These are phyloP conservation scores for Heterodera carotae DNA, from an alignment of 1,140 invertebrate species.

Conservation along the genomic window DNA sequence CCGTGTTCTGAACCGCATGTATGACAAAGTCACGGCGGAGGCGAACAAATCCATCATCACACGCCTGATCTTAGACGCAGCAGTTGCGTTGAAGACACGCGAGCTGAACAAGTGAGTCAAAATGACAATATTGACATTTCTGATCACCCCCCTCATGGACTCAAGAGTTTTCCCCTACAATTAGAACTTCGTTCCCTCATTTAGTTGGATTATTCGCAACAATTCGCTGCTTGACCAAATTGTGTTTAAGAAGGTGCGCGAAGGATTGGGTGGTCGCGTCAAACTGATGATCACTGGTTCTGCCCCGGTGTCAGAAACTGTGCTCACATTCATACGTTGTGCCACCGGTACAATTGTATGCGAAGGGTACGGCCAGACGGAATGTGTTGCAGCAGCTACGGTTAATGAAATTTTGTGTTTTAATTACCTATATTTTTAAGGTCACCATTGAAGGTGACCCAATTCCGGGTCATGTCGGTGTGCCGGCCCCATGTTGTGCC, in stretches of 20 bases:
- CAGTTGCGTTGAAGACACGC: slow-evolving; percentile 52
- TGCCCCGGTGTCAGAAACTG: slow-evolving; percentile 86
- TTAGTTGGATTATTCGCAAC: slow-evolving; percentile 58
- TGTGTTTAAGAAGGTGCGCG: slow-evolving; percentile 65
- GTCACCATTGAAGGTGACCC: slow-evolving; percentile 62
- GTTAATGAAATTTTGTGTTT: slow-evolving; percentile 16
- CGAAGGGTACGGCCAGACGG: slow-evolving; percentile 88
- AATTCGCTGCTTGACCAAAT: slow-evolving; percentile 56
- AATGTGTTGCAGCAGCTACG: slow-evolving; percentile 76
- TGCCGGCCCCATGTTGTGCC: slow-evolving; percentile 61
- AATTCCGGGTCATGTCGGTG: slow-evolving; percentile 64
- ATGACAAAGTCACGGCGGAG: slow-evolving; percentile 74
- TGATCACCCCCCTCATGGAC: too few relatives aligned
- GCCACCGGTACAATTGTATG: slow-evolving; percentile 81
- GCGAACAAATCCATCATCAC: slow-evolving; percentile 62
- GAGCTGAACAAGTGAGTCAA: slow-evolving; percentile 55
- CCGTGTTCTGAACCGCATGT: slow-evolving; percentile 86
- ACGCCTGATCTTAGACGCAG: slow-evolving; percentile 54
- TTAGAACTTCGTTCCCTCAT: too few relatives aligned
- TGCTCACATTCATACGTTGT: slow-evolving; percentile 88
- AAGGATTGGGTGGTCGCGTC: slow-evolving; percentile 80
- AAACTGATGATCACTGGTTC: slow-evolving; percentile 91
- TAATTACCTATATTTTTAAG: slow-evolving; percentile 6
- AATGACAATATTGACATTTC: too few relatives aligned
- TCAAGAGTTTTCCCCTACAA: too few relatives aligned